Base-by-base conservation (phyloP, 2,888 invertebrate species). In the Notodonta dromedarius region DNA sequence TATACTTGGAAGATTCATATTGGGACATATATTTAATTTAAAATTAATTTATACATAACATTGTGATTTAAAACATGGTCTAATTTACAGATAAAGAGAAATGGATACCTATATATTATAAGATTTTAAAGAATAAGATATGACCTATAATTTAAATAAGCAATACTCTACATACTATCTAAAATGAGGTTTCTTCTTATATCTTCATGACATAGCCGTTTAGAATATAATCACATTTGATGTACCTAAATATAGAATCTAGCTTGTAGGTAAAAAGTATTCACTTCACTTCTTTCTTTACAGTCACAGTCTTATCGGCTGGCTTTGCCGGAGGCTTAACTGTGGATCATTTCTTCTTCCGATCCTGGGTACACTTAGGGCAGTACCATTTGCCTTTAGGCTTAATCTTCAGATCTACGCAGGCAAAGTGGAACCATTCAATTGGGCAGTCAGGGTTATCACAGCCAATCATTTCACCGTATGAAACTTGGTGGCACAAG, bases 321-420 rank as follows among this genome's bases (percentile, higher is more conserved):
- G 80, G 79, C 70, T 91, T 92, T 60, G 73, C 71, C 55, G 79
- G 65, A 56, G 87, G 83, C 84, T 92, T 91, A 35, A 78, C 73
- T 76, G 84, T 79, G 74, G 82, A 91, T 94, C 95, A 97, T 94
- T 97, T 97, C 87, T 96, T 97, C 87, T 97, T 97, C 69, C 96
- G 91, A 79, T 96, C 96, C 77, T 96, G 96, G 51, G 95, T 95
- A 87, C 99, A 99, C 86, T 98, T 98, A 11, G 98, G 98, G 90
- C 99, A 99, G 88, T 96, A 99, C 98, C 98, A 98, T 86, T 98
- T 98, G 46, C 98, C 98, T 92, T 98, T 98, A 0, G 98, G 98
- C 86, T 98, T 98, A 58, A 96, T 97, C 59, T 97, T 97, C 57
- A 98, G 94, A 59, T 97, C 97, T 56, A 98, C 98, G 90, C 98